Evolutionary conservation across 2,113 vertebrate genomes (phyloP).

Genomic region (Coturnix japonica): DNA sequence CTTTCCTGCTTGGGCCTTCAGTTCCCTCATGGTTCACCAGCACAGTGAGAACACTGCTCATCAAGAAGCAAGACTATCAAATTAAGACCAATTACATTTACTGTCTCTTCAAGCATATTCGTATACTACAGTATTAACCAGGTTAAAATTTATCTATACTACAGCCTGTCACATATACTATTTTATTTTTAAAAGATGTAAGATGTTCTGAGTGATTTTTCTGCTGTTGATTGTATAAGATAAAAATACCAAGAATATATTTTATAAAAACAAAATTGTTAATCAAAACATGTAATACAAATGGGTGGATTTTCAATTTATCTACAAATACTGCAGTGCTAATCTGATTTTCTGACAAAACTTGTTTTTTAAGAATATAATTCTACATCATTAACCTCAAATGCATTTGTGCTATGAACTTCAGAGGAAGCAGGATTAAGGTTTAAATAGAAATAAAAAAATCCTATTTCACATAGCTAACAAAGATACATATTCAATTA

Average conservation of each 20-base stretch:
- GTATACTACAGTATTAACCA: not conserved
- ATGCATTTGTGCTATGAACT: not conserved
- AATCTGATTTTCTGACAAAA: not conserved
- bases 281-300: not conserved
- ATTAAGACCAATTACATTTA: accelerated
- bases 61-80: not conserved
- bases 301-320: not conserved
- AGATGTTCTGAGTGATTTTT: not conserved
- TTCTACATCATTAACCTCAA: not conserved
- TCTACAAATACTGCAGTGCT: not conserved
- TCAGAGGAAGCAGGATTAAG: not conserved
- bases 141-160: not conserved
- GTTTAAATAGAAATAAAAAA: not conserved
- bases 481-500: not conserved
- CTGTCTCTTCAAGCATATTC: not conserved
- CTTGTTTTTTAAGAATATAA: not conserved
- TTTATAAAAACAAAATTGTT: not conserved
- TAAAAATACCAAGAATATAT: not conserved
- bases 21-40: not conserved
- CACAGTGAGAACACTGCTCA: not conserved
- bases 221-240: not conserved
- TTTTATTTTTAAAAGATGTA: not conserved
- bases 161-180: not conserved
- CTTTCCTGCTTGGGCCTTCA: not conserved
- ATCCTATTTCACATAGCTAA: not conserved